These are phyloP conservation scores for Rhynchophorus ferrugineus DNA, from an alignment of 1,140 invertebrate genomes.

Conservation along the genomic window DNA sequence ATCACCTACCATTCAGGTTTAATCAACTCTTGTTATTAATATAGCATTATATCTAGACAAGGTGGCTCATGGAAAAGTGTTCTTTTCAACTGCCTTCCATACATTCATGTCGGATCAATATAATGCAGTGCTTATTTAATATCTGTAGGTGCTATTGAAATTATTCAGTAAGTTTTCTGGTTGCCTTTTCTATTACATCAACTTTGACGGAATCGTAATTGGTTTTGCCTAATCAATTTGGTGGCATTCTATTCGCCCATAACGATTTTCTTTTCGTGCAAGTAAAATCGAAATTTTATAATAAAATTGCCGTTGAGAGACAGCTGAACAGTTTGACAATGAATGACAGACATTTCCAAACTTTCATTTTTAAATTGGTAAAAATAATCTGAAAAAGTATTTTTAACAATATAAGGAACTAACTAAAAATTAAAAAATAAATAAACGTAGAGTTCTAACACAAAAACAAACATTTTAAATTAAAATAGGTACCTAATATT, in stretches of 20 bases:
- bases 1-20: no score
- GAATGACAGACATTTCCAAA: not conserved
- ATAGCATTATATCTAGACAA: not conserved
- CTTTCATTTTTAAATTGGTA: no score
- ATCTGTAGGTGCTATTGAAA: not conserved
- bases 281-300: not conserved
- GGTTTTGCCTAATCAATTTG: not conserved
- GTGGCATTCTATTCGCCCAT: not conserved
- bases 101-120: not conserved
- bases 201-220: not conserved
- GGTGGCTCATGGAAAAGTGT: not conserved
- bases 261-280: not conserved
- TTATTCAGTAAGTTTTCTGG: not conserved
- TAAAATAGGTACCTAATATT: no score
- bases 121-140: not conserved
- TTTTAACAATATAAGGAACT: no score
- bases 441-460: no score
- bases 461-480: no score
- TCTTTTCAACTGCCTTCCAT: not conserved
- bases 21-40: no score
- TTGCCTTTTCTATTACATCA: not conserved
- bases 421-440: no score
- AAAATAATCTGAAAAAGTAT: no score
- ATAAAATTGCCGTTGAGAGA: not conserved
- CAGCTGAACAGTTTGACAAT: not conserved